Conservation (phyloP, 2,113 vertebrate species). For the Pagrus major region DNA sequence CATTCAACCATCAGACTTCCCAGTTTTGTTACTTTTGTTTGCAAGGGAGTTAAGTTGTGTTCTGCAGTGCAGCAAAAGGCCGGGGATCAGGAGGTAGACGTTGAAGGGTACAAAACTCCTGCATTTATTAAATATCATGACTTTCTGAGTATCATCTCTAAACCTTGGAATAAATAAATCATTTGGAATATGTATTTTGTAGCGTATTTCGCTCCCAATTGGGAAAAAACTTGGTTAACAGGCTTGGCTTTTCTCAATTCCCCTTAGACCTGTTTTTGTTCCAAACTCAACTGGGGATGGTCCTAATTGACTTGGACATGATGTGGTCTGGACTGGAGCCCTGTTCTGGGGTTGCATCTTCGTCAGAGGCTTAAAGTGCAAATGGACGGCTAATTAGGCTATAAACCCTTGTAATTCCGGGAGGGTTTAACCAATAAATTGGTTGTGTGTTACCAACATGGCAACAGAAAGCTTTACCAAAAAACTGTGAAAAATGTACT, state of each 20-base stretch:
- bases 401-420: neutral
- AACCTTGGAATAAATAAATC: too few relatives aligned
- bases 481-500: neutral
- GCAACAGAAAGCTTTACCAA: neutral
- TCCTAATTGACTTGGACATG: slow-evolving; percentile 5
- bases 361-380: neutral
- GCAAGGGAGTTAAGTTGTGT: neutral
- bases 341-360: neutral
- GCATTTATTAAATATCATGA: slow-evolving; percentile 2
- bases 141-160: neutral
- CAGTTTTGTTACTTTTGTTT: neutral
- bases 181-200: neutral
- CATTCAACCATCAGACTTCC: neutral
- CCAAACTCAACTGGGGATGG: slow-evolving; percentile 2
- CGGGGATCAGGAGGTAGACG: slow-evolving; percentile 2
- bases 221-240: neutral
- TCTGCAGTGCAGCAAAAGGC: neutral
- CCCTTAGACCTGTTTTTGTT: neutral
- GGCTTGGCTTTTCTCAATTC: slow-evolving; percentile 1
- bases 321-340: neutral
- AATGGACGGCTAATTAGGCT: neutral
- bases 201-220: neutral
- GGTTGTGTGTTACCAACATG: neutral
- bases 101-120: neutral
- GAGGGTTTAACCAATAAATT: neutral